Conservation (phyloP, 2,797 vertebrate species). For the Scomberomorus guttatus region DNA sequence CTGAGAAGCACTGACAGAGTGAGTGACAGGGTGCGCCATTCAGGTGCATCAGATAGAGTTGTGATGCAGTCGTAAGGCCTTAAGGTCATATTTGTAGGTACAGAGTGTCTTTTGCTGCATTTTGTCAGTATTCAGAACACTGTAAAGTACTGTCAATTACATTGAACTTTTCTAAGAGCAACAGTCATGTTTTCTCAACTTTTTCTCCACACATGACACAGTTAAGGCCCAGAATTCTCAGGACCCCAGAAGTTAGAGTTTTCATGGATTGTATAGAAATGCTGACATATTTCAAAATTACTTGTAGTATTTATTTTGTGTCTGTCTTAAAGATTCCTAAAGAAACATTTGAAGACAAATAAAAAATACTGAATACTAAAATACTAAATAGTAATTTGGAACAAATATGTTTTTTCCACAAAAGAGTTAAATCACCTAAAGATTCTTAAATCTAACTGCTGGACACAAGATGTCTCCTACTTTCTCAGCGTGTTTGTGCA, state of each 20-base stretch:
- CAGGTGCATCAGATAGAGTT: background rate
- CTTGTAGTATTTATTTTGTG: background rate
- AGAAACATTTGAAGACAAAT: background rate
- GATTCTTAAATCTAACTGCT: background rate
- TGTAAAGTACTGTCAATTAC: background rate
- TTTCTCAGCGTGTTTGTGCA: background rate
- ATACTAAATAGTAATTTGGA: background rate
- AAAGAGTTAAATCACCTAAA: background rate
- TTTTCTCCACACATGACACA: constrained; percentile 4
- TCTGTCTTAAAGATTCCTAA: background rate
- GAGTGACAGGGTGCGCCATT: background rate
- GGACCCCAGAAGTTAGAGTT: background rate
- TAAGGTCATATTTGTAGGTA: background rate
- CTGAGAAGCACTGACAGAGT: constrained; percentile 27
- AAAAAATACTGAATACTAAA: background rate
- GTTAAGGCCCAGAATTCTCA: background rate
- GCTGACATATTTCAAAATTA: background rate
- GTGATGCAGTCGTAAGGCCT: background rate
- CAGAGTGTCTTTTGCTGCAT: background rate
- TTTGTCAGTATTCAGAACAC: constrained; percentile 10
- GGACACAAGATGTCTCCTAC: background rate
- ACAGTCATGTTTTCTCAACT: background rate
- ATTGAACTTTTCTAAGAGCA: background rate
- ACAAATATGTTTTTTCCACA: background rate
- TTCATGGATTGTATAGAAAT: background rate